These are phyloP conservation scores for Ceratina australensis DNA, from an alignment of 1,140 invertebrate species.

Conservation along the genomic window DNA sequence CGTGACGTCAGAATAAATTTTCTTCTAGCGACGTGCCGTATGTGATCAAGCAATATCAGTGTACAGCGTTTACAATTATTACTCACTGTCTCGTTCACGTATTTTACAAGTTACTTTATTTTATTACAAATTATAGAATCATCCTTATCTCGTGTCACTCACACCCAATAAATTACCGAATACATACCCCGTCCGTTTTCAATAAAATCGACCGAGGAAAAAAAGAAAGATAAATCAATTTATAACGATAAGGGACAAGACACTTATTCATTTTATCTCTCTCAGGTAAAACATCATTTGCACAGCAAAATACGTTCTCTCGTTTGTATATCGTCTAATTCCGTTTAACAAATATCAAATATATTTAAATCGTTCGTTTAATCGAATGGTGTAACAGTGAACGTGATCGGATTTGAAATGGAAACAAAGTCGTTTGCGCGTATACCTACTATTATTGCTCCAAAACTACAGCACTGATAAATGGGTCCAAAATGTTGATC, in stretches of 20 bases:
- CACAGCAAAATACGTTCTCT: constrained; percentile 41
- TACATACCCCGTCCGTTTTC: not conserved
- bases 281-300: constrained; percentile 30
- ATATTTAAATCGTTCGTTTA: constrained; percentile 37
- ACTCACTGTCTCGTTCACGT: constrained; percentile 1
- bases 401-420: constrained; percentile 51
- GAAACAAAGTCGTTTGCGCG: constrained; percentile 56
- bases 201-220: not conserved
- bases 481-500: constrained; percentile 57
- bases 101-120: constrained; percentile 26
- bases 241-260: constrained; percentile 11
- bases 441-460: constrained; percentile 66
- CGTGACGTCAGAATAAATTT: constrained; percentile 42
- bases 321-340: constrained; percentile 16
- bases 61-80: constrained; percentile 23
- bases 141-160: not conserved
- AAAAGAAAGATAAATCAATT: constrained; percentile 10
- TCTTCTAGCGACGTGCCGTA: constrained; percentile 38
- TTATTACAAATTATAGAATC: constrained; percentile 18
- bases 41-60: constrained; percentile 51
- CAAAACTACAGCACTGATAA: constrained; percentile 61
- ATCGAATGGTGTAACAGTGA: constrained; percentile 32
- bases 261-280: constrained; percentile 11
- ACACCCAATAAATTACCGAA: constrained; percentile 1
- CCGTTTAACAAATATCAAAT: constrained; percentile 55